Conservation (phyloP, 1,140 invertebrate genomes). For the Melitaea cinxia region DNA sequence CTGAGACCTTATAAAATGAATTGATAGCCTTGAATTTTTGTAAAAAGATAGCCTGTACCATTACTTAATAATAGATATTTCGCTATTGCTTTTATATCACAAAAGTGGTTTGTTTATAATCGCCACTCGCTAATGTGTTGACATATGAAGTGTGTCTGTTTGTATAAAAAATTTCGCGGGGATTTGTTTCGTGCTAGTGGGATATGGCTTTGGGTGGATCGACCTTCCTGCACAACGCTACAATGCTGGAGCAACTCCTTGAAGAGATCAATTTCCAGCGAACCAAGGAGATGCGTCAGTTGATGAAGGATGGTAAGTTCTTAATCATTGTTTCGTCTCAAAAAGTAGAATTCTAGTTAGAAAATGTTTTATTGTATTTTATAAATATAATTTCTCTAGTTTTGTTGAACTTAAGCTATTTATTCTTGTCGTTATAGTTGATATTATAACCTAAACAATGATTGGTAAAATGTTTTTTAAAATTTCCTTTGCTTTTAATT, state of each 20-base stretch:
- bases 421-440: no score
- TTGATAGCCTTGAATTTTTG: background rate
- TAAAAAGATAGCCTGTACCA: no score
- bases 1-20: background rate
- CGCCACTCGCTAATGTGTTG: constrained; percentile 38
- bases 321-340: background rate
- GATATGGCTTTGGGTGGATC: constrained; percentile 84
- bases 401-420: no score
- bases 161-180: constrained; percentile 37
- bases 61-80: background rate
- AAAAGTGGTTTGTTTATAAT: constrained; percentile 27
- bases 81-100: background rate
- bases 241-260: constrained; percentile 91
- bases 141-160: constrained; percentile 42
- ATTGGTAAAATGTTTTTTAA: no score
- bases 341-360: background rate
- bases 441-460: no score
- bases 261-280: constrained; percentile 95
- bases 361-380: background rate
- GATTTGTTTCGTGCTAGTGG: constrained; percentile 34
- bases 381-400: no score
- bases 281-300: constrained; percentile 93
- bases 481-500: no score
- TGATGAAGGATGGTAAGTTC: constrained; percentile 90
- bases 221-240: constrained; percentile 84